A percentile compares a stretch with the other conserved stretches of the same genome.
These are phyloP conservation scores for Cinclus mexicanus DNA, from an alignment of 2,113 vertebrate species.

Conservation along the genomic window DNA sequence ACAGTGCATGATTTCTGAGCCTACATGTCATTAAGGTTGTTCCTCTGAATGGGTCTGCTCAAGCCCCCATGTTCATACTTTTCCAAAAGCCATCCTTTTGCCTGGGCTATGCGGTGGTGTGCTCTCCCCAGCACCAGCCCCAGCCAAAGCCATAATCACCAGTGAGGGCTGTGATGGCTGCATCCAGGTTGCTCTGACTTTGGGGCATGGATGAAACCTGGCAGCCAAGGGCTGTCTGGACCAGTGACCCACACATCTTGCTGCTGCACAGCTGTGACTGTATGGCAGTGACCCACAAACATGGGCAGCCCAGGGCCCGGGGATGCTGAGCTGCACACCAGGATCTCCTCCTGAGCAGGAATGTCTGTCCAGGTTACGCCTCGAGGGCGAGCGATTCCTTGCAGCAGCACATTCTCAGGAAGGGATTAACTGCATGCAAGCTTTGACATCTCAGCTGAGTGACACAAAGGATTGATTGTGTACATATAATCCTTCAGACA, in stretches of 20 bases:
- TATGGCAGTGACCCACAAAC: no score
- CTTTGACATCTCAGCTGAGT: neutral
- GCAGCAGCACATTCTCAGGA: neutral
- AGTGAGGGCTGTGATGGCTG: neutral
- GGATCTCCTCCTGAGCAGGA: neutral
- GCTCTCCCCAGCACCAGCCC: neutral
- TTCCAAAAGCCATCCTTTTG: neutral
- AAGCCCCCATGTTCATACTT: fast-evolving
- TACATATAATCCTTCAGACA: neutral
- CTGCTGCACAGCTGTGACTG: neutral
- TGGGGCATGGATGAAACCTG: neutral
- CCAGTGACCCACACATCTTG: neutral
- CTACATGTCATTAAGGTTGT: fast-evolving
- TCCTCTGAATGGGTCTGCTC: neutral
- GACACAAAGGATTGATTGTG: neutral
- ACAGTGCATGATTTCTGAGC: neutral
- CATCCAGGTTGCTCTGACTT: neutral
- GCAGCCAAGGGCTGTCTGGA: neutral
- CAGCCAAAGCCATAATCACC: neutral
- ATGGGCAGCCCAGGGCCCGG: neutral
- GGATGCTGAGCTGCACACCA: neutral
- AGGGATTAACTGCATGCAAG: neutral
- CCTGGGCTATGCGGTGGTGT: neutral
- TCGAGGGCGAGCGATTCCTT: neutral
- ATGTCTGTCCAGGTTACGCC: neutral